These are phyloP conservation scores for Saccopteryx bilineata DNA, from an alignment of 2,113 vertebrate genomes.

Conservation along the genomic window DNA sequence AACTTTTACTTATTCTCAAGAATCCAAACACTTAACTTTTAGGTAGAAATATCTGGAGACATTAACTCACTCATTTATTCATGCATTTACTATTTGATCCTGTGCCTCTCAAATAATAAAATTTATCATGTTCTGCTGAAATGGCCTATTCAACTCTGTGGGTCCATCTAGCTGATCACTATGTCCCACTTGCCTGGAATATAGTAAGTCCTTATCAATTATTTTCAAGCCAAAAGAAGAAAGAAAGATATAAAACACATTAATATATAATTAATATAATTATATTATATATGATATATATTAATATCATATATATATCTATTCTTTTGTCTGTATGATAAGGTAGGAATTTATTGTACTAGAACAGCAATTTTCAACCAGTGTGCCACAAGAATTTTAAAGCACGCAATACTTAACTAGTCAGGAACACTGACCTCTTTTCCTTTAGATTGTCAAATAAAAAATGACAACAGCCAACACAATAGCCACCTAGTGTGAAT, in stretches of 20 bases:
- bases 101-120: background rate
- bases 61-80: background rate
- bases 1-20: slow-evolving; percentile 37
- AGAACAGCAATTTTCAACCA: background rate
- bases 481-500: background rate
- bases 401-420: background rate
- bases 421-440: background rate
- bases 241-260: background rate
- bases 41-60: slow-evolving; percentile 40
- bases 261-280: no score
- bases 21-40: slow-evolving; percentile 54
- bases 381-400: background rate
- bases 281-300: no score
- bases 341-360: background rate
- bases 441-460: background rate
- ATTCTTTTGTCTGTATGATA: background rate
- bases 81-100: background rate
- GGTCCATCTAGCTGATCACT: background rate
- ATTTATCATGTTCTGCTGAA: background rate
- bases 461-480: background rate
- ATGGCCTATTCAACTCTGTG: background rate
- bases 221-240: slow-evolving; percentile 16
- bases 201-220: background rate
- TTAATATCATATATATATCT: background rate
- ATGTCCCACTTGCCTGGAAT: background rate